Percentiles rank a stretch among this genome's conserved stretches.
Evolutionary conservation across 2,888 invertebrate genomes (phyloP).

Genomic region (Callosobruchus maculatus): DNA sequence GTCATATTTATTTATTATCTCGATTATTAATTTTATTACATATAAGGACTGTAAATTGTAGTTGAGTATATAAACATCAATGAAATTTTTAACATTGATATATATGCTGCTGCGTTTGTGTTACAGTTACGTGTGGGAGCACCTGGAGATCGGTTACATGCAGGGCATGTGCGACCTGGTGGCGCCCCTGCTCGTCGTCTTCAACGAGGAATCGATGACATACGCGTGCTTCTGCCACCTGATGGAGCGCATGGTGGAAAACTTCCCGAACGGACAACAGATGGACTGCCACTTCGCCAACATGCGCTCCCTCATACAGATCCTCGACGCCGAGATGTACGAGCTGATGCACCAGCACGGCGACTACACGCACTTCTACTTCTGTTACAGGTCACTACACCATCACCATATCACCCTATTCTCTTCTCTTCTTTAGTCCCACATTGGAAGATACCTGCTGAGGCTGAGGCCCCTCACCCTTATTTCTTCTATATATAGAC

Average conservation of each 20-base stretch:
- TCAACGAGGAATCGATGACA: slow-evolving; percentile 87
- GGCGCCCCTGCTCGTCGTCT: slow-evolving; percentile 86
- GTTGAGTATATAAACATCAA: too few species aligned
- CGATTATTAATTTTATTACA: too few species aligned
- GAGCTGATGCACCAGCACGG: slow-evolving; percentile 93
- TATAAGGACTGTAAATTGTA: too few species aligned
- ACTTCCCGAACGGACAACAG: slow-evolving; percentile 88
- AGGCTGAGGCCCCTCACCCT: too few species aligned
- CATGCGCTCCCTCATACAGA: slow-evolving; percentile 86
- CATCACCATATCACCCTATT: too few species aligned
- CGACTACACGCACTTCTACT: slow-evolving; percentile 96
- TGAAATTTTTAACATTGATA: too few species aligned
- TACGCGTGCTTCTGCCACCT: slow-evolving; percentile 89
- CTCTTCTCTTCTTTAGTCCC: too few species aligned
- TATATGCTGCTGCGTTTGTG: too few species aligned
- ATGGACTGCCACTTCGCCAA: slow-evolving; percentile 97
- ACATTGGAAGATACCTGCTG: too few species aligned
- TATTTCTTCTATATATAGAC: too few species aligned
- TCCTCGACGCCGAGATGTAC: slow-evolving; percentile 89
- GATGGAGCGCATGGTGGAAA: slow-evolving; percentile 87
- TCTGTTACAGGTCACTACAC: slow-evolving; percentile 79
- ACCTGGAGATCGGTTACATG: slow-evolving; percentile 91
- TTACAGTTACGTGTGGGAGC: slow-evolving; percentile 91
- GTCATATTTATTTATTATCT: too few species aligned
- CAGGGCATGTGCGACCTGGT: slow-evolving; percentile 97